Conservation (phyloP, 2,797 vertebrate species). For the Chelon labrosus region DNA sequence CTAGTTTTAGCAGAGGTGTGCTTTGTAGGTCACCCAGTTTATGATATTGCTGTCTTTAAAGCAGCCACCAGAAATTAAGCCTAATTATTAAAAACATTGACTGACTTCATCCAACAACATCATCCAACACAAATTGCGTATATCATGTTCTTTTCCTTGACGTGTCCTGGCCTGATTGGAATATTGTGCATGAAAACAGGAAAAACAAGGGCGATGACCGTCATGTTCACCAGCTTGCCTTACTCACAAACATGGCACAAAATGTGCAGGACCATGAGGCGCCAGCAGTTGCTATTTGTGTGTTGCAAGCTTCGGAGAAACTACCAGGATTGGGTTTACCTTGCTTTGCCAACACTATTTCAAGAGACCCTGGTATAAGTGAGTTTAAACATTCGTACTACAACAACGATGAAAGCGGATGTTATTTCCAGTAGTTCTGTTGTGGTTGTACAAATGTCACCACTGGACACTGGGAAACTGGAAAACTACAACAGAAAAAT, state of each 20-base stretch:
- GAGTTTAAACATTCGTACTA: slow-evolving; percentile 12
- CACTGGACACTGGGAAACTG: not conserved
- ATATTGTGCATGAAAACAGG: slow-evolving; percentile 16
- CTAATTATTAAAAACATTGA: not conserved
- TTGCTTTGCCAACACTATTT: slow-evolving; percentile 44
- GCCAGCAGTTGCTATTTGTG: slow-evolving; percentile 57
- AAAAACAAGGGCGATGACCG: slow-evolving; percentile 37
- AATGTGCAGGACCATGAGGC: slow-evolving; percentile 42
- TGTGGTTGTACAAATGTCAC: not conserved
- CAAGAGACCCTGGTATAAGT: slow-evolving; percentile 6
- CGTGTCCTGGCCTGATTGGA: not conserved
- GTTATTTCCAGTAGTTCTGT: not conserved
- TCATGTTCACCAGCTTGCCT: slow-evolving; percentile 47
- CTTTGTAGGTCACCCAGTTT: not conserved
- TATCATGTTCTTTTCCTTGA: not conserved
- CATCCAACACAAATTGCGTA: not conserved
- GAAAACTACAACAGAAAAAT: not conserved
- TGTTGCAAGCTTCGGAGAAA: slow-evolving; percentile 40
- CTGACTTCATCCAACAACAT: not conserved
- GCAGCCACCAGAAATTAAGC: not conserved
- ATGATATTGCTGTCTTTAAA: not conserved
- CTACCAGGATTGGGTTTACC: slow-evolving; percentile 34
- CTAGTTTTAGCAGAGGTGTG: no score
- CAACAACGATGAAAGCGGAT: slow-evolving; percentile 1
- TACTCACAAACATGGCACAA: slow-evolving; percentile 53